Base-by-base conservation (phyloP, 2,888 invertebrate genomes). In the Hyposoter dolosus region DNA sequence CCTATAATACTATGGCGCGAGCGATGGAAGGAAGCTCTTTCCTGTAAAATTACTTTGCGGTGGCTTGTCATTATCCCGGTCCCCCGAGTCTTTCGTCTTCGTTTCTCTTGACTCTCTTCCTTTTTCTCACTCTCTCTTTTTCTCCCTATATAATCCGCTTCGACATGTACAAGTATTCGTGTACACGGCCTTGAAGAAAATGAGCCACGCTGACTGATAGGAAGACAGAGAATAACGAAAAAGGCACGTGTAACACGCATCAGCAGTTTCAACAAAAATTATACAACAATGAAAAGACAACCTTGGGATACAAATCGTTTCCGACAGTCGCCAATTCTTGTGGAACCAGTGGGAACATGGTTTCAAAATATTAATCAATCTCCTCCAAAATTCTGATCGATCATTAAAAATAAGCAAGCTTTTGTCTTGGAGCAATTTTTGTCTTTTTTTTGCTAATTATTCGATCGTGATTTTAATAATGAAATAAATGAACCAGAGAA, bases 1-100 rank as follows among this genome's bases (percentile, higher is more conserved):
- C 50, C 85, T 84, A 75, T 88, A 88, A 88, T 87, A 78, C 75
- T 53, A 53, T 80, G 65, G 80, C 50, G 69, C 82, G 85, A 87
- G 82, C 78, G 87, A 83, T 69, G 74, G 86, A 82, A 85, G 84
- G 84, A 86, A 79, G 87, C 84, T 87, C 88, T 88, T 88, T 88
- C 84, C 86, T 83, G 87, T 88, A 88, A 88, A 88, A 88, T 88
- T 88, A 88, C 88, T 88, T 88, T 88, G 88, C 88, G 88, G 88
- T 88, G 87, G 88, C 87, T 88, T 87, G 88, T 88, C 88, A 88
- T 88, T 88, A 88, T 88, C 87, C 84, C 81, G 71, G 76, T 83
- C 82, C 76, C 79, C 82, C 76, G 85, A 80, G 89, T 88, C 87
- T 88, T 90, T 90, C 89, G 90, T 45, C 23, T 12, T 19, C 35